Base-by-base conservation (phyloP, 2,797 vertebrate species). In the Leptatherina wallacei region DNA sequence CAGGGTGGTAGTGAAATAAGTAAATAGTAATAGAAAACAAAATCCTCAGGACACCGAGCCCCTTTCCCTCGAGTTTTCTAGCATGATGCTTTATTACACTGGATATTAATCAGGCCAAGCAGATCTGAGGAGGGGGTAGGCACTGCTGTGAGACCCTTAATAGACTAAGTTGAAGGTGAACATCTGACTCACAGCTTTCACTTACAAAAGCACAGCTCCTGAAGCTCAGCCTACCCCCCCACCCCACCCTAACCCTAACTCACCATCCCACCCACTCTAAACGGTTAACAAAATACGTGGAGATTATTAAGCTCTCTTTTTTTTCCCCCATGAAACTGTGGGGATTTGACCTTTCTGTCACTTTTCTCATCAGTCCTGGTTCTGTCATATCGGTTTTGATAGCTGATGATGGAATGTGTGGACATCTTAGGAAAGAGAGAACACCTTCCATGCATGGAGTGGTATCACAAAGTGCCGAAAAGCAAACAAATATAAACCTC, bases 1-100 rank as follows among this genome's bases (percentile, higher is more conserved):
- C 81, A 94, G 86, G 92, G 77, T 90, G 94, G 95, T 92, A 94
- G 94, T 95, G 96, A 96, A 96, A 96, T 95, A 85, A 79, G 69
- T 64, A 72, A 77, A 87, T 73, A 83, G 77, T 67, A 83, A 91
- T 38, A 72, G 81, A 83, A 76, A 80, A 84, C 57, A 64, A 83
- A 83, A 70, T 62, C 77, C 82, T 88, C 77, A 68, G 81, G 89
- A 93, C 87, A 82, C 80, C 36, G 20, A 74, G 71, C 76, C 75
- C 77, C 56, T 75, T 82, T 82, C 81, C 83, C 86, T 83, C 74
- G 44, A 71, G 71, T 81, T 79, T 82, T 83, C 71, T 71, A 72
- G 27, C 60, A 67, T 56, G 70, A 73, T 57, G 49, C 60, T 32
- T 49, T 65, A 58, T 73, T 80, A 71, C 63, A 70, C 70, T 56